Evolutionary conservation across 2,888 invertebrate species (phyloP), one percentile per base, ranked within the genome.

Genomic region (Brachyptera putata): DNA sequence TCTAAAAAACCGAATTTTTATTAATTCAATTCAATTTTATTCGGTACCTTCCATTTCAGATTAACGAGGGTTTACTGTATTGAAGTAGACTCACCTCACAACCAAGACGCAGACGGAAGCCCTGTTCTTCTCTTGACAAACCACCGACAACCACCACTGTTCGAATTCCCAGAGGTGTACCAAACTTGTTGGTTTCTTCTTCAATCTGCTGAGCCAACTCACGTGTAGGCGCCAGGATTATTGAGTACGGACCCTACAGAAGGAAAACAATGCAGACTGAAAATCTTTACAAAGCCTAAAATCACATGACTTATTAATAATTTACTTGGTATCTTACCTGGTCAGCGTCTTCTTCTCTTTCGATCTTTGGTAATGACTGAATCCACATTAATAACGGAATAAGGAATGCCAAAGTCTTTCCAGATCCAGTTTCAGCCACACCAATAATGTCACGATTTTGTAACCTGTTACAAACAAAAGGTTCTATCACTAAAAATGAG

Each of bases 131-230:
- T 68, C 98, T 83, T 1, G 96, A 97, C 13, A 98, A 80, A 77
- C 93, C 93, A 73, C 96, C 96, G n/a, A 97, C 96, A n/a, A 97
- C 94, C 1, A 95, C 95, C 0, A 96, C 95, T 1, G 96, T 96
- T 57, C 95, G 84, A 60, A 97, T 95, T 18, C 89, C 94, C 50
- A 97, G 75, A 1, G 93, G 92, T 67, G 89, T 85, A 21, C 98
- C 99, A 78, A 99, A 99, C 75, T 97, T 99, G 64, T 88, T 90
- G 0, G 97, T 95, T 76, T 99, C 99, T 75, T 98, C 98, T 77
- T 99, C 98, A 70, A 99, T 99, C 77, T 99, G 98, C 72, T 98
- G 97, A 0, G 98, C 98, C 78, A 99, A 84, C 74, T 99, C 98
- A 76, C 99, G 89, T n/a, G 99, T 99, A 1, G 99, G 99, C 0